Conservation (phyloP, 1,140 invertebrate genomes). For the Andrena cerasifolii region DNA sequence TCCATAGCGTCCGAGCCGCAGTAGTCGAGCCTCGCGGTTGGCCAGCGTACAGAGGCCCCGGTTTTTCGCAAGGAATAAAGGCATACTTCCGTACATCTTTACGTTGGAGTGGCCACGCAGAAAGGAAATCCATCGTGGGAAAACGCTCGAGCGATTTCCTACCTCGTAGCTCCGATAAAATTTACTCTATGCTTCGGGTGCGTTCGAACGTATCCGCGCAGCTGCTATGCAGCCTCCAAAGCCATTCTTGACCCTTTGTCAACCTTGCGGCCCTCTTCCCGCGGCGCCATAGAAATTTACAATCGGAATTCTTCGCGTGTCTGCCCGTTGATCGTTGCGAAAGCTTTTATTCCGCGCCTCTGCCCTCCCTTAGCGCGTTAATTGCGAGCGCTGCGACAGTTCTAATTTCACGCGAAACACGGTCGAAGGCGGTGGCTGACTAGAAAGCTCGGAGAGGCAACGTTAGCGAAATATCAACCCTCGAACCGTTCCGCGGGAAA, state of each 20-base stretch:
- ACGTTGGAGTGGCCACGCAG: constrained; percentile 50
- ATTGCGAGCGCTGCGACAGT: no score
- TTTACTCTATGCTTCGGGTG: constrained; percentile 1
- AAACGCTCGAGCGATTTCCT: constrained; percentile 57
- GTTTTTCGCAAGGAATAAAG: constrained; percentile 57
- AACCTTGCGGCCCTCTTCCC: background rate
- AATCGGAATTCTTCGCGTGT: constrained; percentile 34
- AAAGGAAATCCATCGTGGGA: constrained; percentile 60
- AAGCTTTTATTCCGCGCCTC: background rate
- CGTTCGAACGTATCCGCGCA: constrained; percentile 19
- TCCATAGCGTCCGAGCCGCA: constrained; percentile 5
- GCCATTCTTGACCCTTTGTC: constrained; percentile 30
- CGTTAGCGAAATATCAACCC: no score
- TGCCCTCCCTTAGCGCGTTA: background rate
- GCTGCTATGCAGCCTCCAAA: background rate
- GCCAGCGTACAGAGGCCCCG: constrained; percentile 9
- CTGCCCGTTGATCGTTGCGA: background rate
- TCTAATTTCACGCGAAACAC: no score
- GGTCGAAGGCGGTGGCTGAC: no score
- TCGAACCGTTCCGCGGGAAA: no score
- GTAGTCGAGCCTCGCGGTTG: background rate
- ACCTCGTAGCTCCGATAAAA: constrained; percentile 42
- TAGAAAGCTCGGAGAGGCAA: no score
- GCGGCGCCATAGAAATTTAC: constrained; percentile 22
- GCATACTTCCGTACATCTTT: constrained; percentile 46